A percentile compares a stretch with the other conserved stretches of the same genome.
Evolutionary conservation across 2,113 vertebrate species (phyloP).

Genomic region (Gadus macrocephalus): DNA sequence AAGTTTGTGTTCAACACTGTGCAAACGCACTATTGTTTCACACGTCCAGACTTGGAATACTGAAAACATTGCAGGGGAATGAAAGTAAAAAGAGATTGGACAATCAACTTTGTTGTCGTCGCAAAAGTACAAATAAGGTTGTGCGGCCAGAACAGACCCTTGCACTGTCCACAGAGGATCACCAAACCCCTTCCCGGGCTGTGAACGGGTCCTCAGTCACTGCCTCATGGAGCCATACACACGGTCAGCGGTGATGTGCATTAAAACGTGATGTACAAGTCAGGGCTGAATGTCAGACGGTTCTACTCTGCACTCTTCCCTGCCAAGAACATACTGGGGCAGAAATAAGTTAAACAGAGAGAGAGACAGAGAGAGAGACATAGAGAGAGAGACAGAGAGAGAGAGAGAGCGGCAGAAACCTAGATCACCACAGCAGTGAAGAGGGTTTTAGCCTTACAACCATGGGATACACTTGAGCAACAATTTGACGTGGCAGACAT

Average conservation of each 20-base stretch:
- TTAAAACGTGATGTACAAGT: not conserved
- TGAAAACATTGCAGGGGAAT: no score
- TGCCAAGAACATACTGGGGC: not conserved
- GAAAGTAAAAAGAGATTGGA: no score
- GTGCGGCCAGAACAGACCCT: no score
- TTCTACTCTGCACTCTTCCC: not conserved
- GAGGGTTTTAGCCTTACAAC: no score
- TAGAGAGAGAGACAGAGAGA: not conserved
- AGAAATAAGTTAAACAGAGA: not conserved
- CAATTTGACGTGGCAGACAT: not conserved
- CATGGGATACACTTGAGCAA: not conserved
- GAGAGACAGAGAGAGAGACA: not conserved
- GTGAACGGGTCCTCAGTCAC: no score
- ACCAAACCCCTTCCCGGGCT: no score
- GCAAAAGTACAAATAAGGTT: no score
- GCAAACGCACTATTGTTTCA: no score
- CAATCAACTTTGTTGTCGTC: no score
- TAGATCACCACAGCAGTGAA: no score
- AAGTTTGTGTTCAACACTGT: not conserved
- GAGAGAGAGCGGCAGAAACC: not conserved
- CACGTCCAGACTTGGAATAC: no score
- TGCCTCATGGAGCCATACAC: not conserved
- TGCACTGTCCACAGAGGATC: no score
- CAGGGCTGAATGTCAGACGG: not conserved
- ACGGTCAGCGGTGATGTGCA: not conserved